Evolutionary conservation across 2,113 vertebrate genomes (phyloP), one percentile per base, ranked within the genome.

Genomic region (Hippocampus abdominalis): DNA sequence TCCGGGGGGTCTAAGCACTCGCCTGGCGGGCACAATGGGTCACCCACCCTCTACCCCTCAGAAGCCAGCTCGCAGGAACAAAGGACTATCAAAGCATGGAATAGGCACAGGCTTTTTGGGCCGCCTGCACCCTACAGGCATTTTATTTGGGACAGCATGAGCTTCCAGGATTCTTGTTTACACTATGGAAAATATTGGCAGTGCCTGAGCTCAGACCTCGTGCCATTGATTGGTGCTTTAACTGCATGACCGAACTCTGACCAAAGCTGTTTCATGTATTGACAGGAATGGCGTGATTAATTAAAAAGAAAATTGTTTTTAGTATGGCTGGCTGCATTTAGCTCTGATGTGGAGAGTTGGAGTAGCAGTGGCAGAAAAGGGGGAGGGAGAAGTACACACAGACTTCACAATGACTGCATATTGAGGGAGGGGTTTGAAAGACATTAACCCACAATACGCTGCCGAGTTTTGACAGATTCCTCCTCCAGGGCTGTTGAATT

Each of bases 301-400:
- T 96, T 95, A 92, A 90, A 94, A 93, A 94, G 91, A 85, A 94
- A 94, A 94, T 89, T 87, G 71, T 94, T 94, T 94, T 93, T 91
- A 92, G 85, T 88, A 89, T 81, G 86, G 79, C 72, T 92, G 93
- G 83, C 88, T 92, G 89, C 71, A 80, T 91, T 89, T 87, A 82
- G 87, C 18, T 0, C 81, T 77, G 79, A 79, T 71, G 71, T 89
- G 70, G 78, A 80, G 64, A 76, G 92, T 82, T 84, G 81, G 68
- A 71, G 76, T 42, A 68, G 75, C 63, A 53, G 27, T 32, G 44
- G 61, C 74, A 66, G 18, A 23, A 46, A 53, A 67, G 75, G 54
- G 63, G 46, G 66, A 23, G 71, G 53, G 42, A 71, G 7, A 62
- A 29, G 62, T 29, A 56, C 39, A 23, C 59, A 73, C 21, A 44